Evolutionary conservation across 2,888 invertebrate genomes (phyloP).

Genomic region (Bimastos eiseni): DNA sequence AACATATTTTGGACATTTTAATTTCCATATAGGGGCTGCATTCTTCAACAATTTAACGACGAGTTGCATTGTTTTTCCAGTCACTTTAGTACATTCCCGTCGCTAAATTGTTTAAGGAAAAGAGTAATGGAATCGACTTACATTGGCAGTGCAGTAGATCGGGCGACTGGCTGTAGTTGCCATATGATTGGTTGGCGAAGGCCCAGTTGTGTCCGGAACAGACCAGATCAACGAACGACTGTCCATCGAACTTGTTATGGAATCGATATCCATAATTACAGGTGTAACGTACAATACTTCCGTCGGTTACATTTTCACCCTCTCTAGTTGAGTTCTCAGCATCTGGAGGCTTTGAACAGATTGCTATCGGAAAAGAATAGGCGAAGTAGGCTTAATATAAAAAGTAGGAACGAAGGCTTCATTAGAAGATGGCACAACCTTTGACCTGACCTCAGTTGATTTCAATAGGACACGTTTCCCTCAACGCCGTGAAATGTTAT

Average conservation of each 20-base stretch:
- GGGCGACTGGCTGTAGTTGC: neutral
- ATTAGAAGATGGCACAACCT: neutral
- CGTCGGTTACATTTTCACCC: neutral
- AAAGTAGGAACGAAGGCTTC: neutral
- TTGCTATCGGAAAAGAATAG: neutral
- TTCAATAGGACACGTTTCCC: neutral
- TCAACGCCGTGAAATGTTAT: too few relatives aligned
- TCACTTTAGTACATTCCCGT: too few relatives aligned
- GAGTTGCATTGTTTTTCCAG: too few relatives aligned
- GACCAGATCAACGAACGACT: neutral
- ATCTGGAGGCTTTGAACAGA: neutral
- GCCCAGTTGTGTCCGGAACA: neutral
- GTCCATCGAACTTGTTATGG: neutral
- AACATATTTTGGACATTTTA: too few relatives aligned
- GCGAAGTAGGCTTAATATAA: neutral
- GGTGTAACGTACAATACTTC: neutral
- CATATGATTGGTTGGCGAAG: neutral
- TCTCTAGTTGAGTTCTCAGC: neutral
- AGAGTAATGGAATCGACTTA: too few relatives aligned
- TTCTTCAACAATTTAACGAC: too few relatives aligned
- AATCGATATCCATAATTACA: slow-evolving; percentile 9
- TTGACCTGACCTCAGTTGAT: neutral
- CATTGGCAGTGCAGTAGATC: neutral
- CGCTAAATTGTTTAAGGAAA: too few relatives aligned
- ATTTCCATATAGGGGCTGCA: too few relatives aligned